Conservation (phyloP, 1,140 invertebrate genomes). For the Archegozetes longisetosus region DNA sequence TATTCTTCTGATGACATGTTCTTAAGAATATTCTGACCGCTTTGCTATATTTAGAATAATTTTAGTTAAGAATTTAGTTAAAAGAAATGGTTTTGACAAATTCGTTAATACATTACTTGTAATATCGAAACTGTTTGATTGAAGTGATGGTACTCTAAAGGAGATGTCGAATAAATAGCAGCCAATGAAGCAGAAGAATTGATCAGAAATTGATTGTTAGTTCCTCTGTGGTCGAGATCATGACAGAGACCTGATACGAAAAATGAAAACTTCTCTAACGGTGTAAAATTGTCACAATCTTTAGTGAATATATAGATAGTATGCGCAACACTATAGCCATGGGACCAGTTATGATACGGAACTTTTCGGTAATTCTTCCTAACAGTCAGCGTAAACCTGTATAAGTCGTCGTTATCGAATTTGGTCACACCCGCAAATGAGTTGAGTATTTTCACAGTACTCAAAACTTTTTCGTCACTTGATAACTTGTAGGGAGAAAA, state of each 20-base stretch:
- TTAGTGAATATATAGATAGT: conserved; percentile 61
- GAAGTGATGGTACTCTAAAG: conserved; percentile 73
- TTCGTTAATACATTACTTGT: conserved; percentile 36
- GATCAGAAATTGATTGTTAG: conserved; percentile 67
- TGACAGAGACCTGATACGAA: conserved; percentile 64
- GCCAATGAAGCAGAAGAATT: conserved; percentile 62
- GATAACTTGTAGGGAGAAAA: conserved; percentile 22
- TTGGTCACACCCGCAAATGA: conserved; percentile 20
- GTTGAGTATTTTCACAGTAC: neutral
- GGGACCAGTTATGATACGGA: conserved; percentile 69
- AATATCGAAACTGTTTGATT: conserved; percentile 69
- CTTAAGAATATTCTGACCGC: conserved; percentile 61
- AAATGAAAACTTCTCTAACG: conserved; percentile 46
- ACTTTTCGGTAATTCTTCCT: conserved; percentile 64
- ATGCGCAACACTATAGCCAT: conserved; percentile 68
- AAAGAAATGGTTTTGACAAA: neutral
- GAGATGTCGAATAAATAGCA: conserved; percentile 61
- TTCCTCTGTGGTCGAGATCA: conserved; percentile 65
- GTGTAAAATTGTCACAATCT: conserved; percentile 19
- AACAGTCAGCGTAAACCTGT: conserved; percentile 57
- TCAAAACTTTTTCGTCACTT: conserved; percentile 3
- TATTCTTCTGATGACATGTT: conserved; percentile 54
- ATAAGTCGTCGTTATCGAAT: conserved; percentile 38
- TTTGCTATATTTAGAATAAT: conserved; percentile 34
- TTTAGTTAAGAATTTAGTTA: neutral